Base-by-base conservation (phyloP, 2,113 vertebrate genomes). In the Ahaetulla prasina region DNA sequence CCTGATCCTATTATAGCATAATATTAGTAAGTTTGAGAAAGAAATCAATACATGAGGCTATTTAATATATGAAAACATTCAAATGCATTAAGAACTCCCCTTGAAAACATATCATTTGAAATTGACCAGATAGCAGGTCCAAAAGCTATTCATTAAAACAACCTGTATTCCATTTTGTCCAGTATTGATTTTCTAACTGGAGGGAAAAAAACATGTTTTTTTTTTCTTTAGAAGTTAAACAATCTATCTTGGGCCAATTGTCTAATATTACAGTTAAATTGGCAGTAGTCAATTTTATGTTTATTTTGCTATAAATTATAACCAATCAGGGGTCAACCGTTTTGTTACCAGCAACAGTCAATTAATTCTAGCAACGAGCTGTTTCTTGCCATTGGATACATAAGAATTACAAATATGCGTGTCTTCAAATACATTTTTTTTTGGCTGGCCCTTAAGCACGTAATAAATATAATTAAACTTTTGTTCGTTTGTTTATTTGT, bases 311-410 rank as follows among this genome's bases (percentile, higher is more conserved):
- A 86, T 89, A 60, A 89, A 85, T 63, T 35, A 53, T 85, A 25
- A 91, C 55, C 90, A 8, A 16, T 84, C 88, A 91, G 4, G 11
- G 25, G 86, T 35, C 55, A 49, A 49, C 8, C 55, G 10, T 93
- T 25, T 2, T 23, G 4, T 27, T 55, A 74, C 60, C 89, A 92
- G 63, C 54, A 18, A 88, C 68, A 47, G 68, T 68, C 89, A 52
- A 88, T 94, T 14, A 20, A 85, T 23, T 10, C 39, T 90, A 90
- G 39, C 6, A 91, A 89, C 57, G 91, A 93, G 55, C 27, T 90
- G 45, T 90, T 86, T 84, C 49, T 84, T 93, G 94, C 45, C 91
- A 92, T 90, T 14, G 85, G n/a, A 92, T 50, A 35, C 47, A 49
- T 35, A 22, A 89, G 39, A 74, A 80, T 54, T 18, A 54, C 43